A percentile compares a stretch with the other conserved stretches of the same genome.
phyloP scores from a whole-genome alignment of 2,113 vertebrate species.

The Empidonax traillii region DNA sequence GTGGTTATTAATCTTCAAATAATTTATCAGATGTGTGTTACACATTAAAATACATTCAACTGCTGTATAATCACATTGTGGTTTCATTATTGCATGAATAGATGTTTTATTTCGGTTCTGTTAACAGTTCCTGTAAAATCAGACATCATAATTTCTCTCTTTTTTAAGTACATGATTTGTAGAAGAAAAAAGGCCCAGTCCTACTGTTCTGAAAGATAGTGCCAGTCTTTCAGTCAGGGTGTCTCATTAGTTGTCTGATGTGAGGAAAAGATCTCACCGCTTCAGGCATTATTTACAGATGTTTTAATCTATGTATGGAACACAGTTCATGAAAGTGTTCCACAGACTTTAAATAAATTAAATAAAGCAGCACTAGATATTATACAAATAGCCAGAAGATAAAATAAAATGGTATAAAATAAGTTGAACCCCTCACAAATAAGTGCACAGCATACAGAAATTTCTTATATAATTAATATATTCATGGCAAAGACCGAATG shows the following conservation, averaged over 20 bases:
- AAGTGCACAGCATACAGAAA: background rate
- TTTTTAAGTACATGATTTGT: background rate
- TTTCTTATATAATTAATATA: background rate
- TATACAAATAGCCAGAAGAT: background rate
- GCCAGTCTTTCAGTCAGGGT: background rate
- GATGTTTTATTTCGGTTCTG: conserved; percentile 65
- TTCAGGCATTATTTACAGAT: background rate
- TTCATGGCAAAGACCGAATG: background rate
- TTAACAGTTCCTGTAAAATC: conserved; percentile 40
- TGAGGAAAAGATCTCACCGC: background rate
- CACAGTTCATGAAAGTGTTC: background rate
- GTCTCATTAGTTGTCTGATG: conserved; percentile 35
- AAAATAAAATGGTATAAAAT: background rate
- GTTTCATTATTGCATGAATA: conserved; percentile 49
- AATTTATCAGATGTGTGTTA: conserved; percentile 69
- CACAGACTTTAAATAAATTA: background rate
- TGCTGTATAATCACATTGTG: conserved; percentile 58
- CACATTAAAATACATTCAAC: conserved; percentile 41
- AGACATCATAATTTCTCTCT: background rate
- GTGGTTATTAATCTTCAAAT: conserved; percentile 71
- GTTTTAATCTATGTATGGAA: background rate
- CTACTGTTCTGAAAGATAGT: background rate
- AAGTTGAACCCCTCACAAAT: background rate
- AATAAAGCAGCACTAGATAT: background rate
- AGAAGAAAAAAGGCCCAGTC: background rate